Evolutionary conservation across 2,797 vertebrate genomes (phyloP).

Genomic region (Corythornis leucogaster): DNA sequence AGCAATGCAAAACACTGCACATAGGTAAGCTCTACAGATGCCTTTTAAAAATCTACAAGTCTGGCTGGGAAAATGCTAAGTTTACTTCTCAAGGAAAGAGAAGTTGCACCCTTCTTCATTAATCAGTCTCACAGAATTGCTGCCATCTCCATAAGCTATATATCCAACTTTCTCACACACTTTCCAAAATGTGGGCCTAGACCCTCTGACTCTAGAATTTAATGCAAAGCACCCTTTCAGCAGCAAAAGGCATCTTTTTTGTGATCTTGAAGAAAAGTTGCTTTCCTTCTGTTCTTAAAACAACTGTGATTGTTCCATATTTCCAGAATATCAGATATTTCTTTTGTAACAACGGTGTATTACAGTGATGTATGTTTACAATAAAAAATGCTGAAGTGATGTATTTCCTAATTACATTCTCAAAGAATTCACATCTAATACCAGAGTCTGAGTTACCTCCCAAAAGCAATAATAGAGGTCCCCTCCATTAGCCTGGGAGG

Average conservation of each 20-base stretch:
- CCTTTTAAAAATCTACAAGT: background rate
- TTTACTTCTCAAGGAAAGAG: background rate
- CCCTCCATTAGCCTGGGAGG: background rate
- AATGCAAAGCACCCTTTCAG: slow-evolving; percentile 4
- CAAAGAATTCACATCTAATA: background rate
- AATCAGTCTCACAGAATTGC: background rate
- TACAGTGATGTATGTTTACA: slow-evolving; percentile 24
- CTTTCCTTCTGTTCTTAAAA: background rate
- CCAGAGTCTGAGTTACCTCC: background rate
- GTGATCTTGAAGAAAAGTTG: background rate
- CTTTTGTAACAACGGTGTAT: background rate
- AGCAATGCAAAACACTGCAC: background rate
- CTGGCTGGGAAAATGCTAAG: background rate
- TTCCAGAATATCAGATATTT: background rate
- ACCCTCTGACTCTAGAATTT: background rate
- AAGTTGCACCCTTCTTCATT: background rate
- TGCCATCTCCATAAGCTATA: background rate
- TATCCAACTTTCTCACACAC: background rate
- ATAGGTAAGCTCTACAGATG: fast-evolving
- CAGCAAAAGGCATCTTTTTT: background rate
- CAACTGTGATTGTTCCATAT: background rate
- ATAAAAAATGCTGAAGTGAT: slow-evolving; percentile 43
- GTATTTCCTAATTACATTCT: slow-evolving; percentile 28
- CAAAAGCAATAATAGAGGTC: background rate
- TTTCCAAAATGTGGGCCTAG: background rate